Conservation (phyloP, 1,140 invertebrate species). For the Ditylenchus dipsaci region DNA sequence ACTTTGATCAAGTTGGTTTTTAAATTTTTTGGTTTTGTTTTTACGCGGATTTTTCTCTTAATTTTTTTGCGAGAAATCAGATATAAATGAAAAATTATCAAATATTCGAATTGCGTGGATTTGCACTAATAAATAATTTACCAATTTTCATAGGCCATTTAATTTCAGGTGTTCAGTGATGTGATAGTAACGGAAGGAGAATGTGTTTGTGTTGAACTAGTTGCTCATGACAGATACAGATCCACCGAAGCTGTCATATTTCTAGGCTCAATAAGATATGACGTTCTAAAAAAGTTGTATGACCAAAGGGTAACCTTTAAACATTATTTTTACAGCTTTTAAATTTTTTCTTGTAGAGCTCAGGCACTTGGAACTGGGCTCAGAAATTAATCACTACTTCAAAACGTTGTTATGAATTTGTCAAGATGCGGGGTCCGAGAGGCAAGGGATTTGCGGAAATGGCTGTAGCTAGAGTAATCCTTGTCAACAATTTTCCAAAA, state of each 20-base stretch:
- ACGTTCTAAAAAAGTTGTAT: slow-evolving; percentile 90
- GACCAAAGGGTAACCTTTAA: slow-evolving; percentile 76
- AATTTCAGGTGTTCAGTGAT: slow-evolving; percentile 78
- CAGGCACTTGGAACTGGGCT: slow-evolving; percentile 90
- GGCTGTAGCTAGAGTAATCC: slow-evolving; percentile 75
- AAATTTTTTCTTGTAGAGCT: slow-evolving; percentile 68
- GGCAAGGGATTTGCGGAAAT: slow-evolving; percentile 96
- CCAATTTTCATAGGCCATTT: no score
- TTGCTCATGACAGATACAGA: slow-evolving; percentile 76
- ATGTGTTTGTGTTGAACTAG: slow-evolving; percentile 94
- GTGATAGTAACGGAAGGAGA: slow-evolving; percentile 90
- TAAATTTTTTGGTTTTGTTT: slow-evolving; percentile 17
- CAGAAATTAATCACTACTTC: slow-evolving; percentile 81
- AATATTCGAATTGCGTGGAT: no score
- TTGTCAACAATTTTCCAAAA: background rate
- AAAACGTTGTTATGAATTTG: slow-evolving; percentile 78
- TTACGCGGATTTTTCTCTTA: no score
- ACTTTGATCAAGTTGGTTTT: slow-evolving; percentile 73
- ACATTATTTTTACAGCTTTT: slow-evolving; percentile 56
- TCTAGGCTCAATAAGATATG: slow-evolving; percentile 90
- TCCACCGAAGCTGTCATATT: slow-evolving; percentile 82
- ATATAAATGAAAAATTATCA: no score
- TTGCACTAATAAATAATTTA: no score
- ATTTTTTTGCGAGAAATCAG: no score
- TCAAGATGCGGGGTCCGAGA: slow-evolving; percentile 90